Base-by-base conservation (phyloP, 1,140 invertebrate genomes). In the Physella acuta region DNA sequence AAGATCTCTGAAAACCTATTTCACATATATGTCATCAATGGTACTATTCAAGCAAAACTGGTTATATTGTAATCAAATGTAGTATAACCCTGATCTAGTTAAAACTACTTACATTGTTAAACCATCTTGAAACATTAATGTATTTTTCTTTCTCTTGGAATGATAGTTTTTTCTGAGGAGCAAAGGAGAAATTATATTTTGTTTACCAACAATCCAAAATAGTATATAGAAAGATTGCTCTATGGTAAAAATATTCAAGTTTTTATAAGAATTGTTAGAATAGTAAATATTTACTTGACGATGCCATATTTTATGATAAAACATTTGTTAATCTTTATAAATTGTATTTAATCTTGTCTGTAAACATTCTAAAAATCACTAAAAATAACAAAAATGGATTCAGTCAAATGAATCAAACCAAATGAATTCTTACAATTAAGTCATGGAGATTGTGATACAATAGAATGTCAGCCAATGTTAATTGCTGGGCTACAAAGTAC, bases 61-160 rank as follows among this genome's bases (percentile, higher is more conserved):
- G 20, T 11, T 20, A 8, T 44, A 20, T 44, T 11, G 20, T 44
- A 20, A 8, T 44, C 8, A 44, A 44, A 8, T 20, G 8, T 30
- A 3, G 8, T 31, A 5, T 5, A 34, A 31, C 30, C 20, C 5
- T 60, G 34, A 3, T 33, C 11, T 33, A 3, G 28, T 14, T 2
- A 11, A 20, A 0, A 28, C 11, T 1, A 70, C 68, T 73, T 56
- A 78, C 66, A 58, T 71, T 63, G 34, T 68, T 65, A 56, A 72
- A 73, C 70, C 70, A 74, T 16, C 73, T 49, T 8, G 70, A 74
- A n/a, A 74, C 17, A 37, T 74, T 51, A 26, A 70, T 67, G 24
- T 72, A 69, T 49, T 72, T 70, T 56, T 72, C 70, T 49, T 74
- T 74, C 33, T 74, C 73, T 26, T 70, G 62, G 52, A 74, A 72